These are phyloP conservation scores for Eubasilissa regina DNA, from an alignment of 1,140 invertebrate species.

Conservation along the genomic window DNA sequence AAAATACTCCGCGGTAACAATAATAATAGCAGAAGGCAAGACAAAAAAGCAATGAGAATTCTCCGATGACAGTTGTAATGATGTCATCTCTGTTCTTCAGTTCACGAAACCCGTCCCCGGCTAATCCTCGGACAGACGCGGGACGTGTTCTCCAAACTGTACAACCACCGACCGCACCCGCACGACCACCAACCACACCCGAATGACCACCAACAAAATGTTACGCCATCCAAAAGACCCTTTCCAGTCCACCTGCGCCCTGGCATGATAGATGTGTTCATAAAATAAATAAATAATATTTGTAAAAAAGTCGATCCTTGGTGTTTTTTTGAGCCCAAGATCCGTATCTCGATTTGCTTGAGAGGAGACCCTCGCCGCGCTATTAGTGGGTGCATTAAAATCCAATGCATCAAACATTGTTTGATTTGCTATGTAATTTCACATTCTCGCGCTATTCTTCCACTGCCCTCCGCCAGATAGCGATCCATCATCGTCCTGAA, in stretches of 20 bases:
- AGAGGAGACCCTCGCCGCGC: constrained; percentile 39
- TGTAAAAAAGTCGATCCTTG: constrained; percentile 23
- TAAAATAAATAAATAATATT: constrained; percentile 57
- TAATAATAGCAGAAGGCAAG: no score
- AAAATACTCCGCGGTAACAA: no score
- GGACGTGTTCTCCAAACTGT: background rate
- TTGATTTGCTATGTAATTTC: constrained; percentile 60
- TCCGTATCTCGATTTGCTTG: constrained; percentile 42
- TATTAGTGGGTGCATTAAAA: constrained; percentile 59
- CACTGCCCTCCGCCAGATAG: constrained; percentile 53
- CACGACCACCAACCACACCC: no score
- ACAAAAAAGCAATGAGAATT: no score
- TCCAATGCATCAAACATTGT: constrained; percentile 59
- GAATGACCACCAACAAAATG: constrained; percentile 22
- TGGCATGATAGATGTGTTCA: constrained; percentile 57
- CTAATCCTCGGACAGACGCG: background rate
- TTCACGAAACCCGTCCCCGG: background rate
- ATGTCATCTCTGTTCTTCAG: constrained; percentile 40
- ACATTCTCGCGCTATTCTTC: constrained; percentile 53
- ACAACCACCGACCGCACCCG: no score
- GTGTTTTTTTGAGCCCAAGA: constrained; percentile 35
- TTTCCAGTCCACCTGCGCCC: constrained; percentile 51
- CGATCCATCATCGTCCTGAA: constrained; percentile 51
- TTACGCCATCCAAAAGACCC: constrained; percentile 3
- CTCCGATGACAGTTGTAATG: constrained; percentile 52